Percentiles rank a stretch among this genome's conserved stretches.
Conservation (phyloP, 2,797 vertebrate genomes). For the Chiloscyllium punctatum region DNA sequence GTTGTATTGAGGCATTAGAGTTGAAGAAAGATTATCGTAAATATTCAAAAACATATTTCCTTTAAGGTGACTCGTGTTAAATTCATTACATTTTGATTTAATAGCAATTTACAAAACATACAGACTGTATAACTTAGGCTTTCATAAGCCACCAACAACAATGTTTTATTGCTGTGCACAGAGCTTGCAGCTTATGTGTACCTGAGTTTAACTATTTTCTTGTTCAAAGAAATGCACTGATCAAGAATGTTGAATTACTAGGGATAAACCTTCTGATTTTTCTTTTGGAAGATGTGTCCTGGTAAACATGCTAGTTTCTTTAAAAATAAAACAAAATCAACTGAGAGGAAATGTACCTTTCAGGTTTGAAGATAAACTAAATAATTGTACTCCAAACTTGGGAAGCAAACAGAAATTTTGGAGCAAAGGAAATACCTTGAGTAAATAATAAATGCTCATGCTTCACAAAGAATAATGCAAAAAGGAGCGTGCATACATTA, state of each 20-base stretch:
- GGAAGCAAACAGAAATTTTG: not conserved
- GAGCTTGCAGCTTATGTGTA: slow-evolving; percentile 19
- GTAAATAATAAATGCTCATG: not conserved
- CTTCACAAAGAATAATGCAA: not conserved
- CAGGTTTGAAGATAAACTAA: not conserved
- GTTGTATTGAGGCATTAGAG: not conserved
- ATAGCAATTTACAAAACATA: slow-evolving; percentile 9
- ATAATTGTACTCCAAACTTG: not conserved
- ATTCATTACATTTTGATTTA: slow-evolving; percentile 17
- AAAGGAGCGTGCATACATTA: not conserved
- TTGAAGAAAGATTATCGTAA: not conserved
- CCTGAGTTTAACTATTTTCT: slow-evolving; percentile 22
- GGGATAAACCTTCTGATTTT: not conserved
- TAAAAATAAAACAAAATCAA: not conserved
- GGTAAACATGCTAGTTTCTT: no score
- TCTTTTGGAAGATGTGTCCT: not conserved
- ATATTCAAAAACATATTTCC: not conserved
- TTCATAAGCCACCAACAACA: slow-evolving; percentile 11
- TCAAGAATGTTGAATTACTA: not conserved
- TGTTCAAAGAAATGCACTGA: slow-evolving; percentile 7
- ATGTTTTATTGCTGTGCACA: not conserved
- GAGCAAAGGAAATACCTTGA: not conserved
- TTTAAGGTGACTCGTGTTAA: slow-evolving; percentile 1
- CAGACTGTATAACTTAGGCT: not conserved
- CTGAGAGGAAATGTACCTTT: not conserved